phyloP scores from a whole-genome alignment of 1,140 invertebrate species.

The Luehdorfia chinensis region DNA sequence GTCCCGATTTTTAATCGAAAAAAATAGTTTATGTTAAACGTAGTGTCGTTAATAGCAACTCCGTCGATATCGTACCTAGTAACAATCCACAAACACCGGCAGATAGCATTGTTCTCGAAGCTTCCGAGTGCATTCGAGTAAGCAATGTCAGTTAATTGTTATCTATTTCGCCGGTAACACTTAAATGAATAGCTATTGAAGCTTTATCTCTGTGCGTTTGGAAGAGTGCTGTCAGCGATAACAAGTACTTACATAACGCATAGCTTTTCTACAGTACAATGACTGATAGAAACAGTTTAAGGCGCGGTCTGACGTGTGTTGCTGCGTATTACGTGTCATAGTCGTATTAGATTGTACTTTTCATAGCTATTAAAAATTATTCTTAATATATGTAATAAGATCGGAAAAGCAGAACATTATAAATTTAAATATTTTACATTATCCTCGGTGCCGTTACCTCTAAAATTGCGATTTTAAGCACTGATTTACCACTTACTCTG shows the following conservation, averaged over 20 bases:
- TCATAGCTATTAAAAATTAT: too few species aligned
- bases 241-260: slow-evolving; percentile 40
- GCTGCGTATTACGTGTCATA: slow-evolving; percentile 13
- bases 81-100: slow-evolving; percentile 16
- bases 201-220: slow-evolving; percentile 28
- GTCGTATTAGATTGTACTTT: neutral
- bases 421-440: too few species aligned
- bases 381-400: too few species aligned
- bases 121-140: slow-evolving; percentile 6
- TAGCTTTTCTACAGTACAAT: slow-evolving; percentile 45
- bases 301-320: slow-evolving; percentile 26
- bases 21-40: too few species aligned
- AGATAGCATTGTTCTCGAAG: slow-evolving; percentile 29
- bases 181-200: slow-evolving; percentile 34
- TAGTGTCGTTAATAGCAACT: slow-evolving; percentile 4
- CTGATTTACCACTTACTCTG: too few species aligned
- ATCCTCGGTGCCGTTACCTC: too few species aligned
- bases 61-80: slow-evolving; percentile 2
- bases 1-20: too few species aligned
- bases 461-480: too few species aligned
- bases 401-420: too few species aligned
- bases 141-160: slow-evolving; percentile 15
- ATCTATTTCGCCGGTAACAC: slow-evolving; percentile 21
- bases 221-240: slow-evolving; percentile 31
- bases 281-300: slow-evolving; percentile 47